phyloP scores from a whole-genome alignment of 2,113 vertebrate species.

The Aspidoscelis tigris region DNA sequence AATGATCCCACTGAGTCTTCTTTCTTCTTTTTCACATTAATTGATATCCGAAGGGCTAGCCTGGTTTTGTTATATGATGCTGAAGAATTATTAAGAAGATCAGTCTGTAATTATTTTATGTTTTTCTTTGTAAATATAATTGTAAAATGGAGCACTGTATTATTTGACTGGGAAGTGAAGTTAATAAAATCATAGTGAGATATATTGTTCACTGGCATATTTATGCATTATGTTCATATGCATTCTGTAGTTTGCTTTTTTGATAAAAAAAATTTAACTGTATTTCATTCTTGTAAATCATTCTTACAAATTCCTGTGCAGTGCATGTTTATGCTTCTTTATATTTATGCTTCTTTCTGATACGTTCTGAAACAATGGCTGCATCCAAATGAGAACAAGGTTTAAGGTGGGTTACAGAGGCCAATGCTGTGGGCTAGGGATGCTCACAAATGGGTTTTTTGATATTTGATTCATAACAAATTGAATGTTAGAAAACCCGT shows the following conservation, averaged over 20 bases:
- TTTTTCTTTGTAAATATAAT: background rate
- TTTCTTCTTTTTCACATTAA: too few relatives aligned
- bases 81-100: background rate
- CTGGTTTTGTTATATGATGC: background rate
- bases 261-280: background rate
- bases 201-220: background rate
- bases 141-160: background rate
- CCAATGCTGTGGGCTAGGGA: too few relatives aligned
- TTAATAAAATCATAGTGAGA: background rate
- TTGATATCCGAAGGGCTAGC: too few relatives aligned
- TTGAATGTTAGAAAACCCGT: too few relatives aligned
- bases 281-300: background rate
- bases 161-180: background rate
- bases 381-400: too few relatives aligned
- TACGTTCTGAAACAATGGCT: conserved; percentile 15
- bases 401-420: too few relatives aligned
- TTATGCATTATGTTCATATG: too few relatives aligned
- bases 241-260: background rate
- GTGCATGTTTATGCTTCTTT: background rate
- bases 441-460: too few relatives aligned
- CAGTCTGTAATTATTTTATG: background rate
- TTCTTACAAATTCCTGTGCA: background rate
- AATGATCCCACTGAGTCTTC: too few relatives aligned
- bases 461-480: too few relatives aligned
- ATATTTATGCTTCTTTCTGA: conserved; percentile 26